A percentile compares a stretch with the other conserved stretches of the same genome.
Evolutionary conservation across 2,113 vertebrate genomes (phyloP).

Genomic region (Rhinopomastus cyanomelas): DNA sequence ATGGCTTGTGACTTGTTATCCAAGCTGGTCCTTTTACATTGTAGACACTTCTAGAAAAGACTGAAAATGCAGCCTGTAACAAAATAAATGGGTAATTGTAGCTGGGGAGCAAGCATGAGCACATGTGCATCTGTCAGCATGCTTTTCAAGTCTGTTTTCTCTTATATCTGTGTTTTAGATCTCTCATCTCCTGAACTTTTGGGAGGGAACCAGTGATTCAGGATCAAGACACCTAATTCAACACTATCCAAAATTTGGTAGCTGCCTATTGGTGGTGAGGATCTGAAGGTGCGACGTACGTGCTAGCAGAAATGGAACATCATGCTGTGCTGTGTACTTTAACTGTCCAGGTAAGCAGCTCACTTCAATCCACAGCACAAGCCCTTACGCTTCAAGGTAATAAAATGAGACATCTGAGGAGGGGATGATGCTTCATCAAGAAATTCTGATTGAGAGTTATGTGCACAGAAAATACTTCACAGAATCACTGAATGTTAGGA

Average conservation of each 20-base stretch:
- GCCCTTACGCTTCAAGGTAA: not conserved
- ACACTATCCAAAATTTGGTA: not conserved
- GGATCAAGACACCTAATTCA: not conserved
- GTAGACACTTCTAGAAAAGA: constrained; percentile 6
- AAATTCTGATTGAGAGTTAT: not conserved
- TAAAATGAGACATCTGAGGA: not conserved
- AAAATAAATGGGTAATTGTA: not conserved
- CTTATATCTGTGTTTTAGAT: not conserved
- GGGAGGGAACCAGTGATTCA: not conserved
- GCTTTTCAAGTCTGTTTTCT: not conserved
- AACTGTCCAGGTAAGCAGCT: not conserved
- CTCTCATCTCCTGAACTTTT: not conserved
- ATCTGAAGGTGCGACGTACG: not conserved
- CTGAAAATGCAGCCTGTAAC: not conserved
- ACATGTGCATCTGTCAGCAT: not conserved
- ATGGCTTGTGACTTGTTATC: not conserved
- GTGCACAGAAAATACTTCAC: not conserved
- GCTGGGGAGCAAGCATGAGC: not conserved
- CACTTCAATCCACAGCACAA: not conserved
- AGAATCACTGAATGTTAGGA: too few species aligned
- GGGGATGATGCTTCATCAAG: not conserved
- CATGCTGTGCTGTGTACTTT: not conserved
- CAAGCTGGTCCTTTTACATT: not conserved
- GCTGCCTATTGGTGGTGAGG: not conserved
- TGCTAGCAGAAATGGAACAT: not conserved